Base-by-base conservation (phyloP, 1,140 invertebrate species). In the Globodera rostochiensis region DNA sequence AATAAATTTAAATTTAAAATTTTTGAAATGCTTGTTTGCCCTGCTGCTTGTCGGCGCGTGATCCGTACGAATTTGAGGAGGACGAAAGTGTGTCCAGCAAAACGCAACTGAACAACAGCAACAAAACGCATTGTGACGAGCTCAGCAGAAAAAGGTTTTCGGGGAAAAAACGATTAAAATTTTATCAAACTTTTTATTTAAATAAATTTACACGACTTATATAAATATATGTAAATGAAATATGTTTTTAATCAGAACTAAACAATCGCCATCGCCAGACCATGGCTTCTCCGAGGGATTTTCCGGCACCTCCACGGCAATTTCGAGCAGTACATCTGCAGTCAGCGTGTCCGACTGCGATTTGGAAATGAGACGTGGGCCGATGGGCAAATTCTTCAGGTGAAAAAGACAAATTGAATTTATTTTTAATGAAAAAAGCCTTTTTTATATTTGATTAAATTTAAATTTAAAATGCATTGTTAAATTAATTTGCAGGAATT, bases 11-110 rank as follows among this genome's bases (percentile, higher is more conserved):
- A 53, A 11, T 53, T 19, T 60, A 15, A 60, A 53, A 64, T 64
- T 64, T 64, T 64, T 79, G 86, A 47, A 91, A 91, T 81, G 87
- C 87, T n/a, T 81, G 88, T 60, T 82, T 90, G 7, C 90, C 90
- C 25, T 90, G 57, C 57, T 64, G 89, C 64, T 46, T 89, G 6
- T 70, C 60, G 36, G 87, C 76, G 19, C 73, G n/a, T 8, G 79
- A 87, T 76, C 69, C 69, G 36, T 71, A 36, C 69, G 69, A 36
- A 47, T 36, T 71, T 36, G 69, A 67, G 60, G 77, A 78, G 21
- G 77, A 78, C 4, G 70, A 78, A 78, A 70, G 77, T 78, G 74
- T 71, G 69, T 71, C 69, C 69, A 71, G 69, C 69, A 77, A 77
- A 45, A 77, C 15, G 25, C 19, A 25, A 7, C 64, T 47, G 4